Percentiles rank a stretch among this genome's conserved stretches.
Evolutionary conservation across 2,113 vertebrate genomes (phyloP).

Genomic region (Camelus bactrianus): DNA sequence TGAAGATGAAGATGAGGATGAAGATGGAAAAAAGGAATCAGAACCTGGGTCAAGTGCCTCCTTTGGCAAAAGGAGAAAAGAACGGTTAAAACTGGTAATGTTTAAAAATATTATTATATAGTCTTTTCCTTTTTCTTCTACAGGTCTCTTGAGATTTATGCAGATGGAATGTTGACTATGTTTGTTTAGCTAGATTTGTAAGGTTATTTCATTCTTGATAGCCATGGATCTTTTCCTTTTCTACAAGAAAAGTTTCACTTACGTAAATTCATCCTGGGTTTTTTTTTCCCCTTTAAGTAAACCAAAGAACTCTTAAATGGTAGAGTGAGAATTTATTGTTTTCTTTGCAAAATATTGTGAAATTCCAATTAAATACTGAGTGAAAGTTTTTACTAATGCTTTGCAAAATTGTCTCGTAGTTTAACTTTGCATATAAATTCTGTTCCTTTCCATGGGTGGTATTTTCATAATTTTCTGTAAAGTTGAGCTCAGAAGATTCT

Average conservation of each 20-base stretch:
- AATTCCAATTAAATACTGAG: slow-evolving; percentile 4
- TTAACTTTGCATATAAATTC: slow-evolving; percentile 44
- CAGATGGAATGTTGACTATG: background rate
- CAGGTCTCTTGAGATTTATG: slow-evolving; percentile 39
- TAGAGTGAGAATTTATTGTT: slow-evolving; percentile 55
- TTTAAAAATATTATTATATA: slow-evolving; percentile 46
- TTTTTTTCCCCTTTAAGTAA: slow-evolving; percentile 27
- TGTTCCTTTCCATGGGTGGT: background rate
- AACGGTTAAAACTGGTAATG: slow-evolving; percentile 96
- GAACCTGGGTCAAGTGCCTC: slow-evolving; percentile 96
- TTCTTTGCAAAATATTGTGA: slow-evolving; percentile 32
- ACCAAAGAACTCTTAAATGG: slow-evolving; percentile 32
- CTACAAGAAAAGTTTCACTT: background rate
- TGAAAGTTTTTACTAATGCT: slow-evolving; percentile 47
- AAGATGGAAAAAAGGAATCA: slow-evolving; percentile 91
- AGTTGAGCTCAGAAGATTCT: background rate
- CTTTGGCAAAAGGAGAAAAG: slow-evolving; percentile 94
- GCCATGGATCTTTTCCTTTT: background rate
- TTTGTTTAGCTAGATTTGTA: slow-evolving; percentile 46
- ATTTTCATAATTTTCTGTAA: slow-evolving; percentile 43
- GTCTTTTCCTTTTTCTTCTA: slow-evolving; percentile 56
- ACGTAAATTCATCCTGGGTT: slow-evolving; percentile 23
- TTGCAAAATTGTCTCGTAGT: slow-evolving; percentile 23
- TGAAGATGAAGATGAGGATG: slow-evolving; percentile 91
- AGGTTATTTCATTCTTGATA: slow-evolving; percentile 21